phyloP scores from a whole-genome alignment of 1,140 invertebrate genomes.

The Scaptomyza montana region DNA sequence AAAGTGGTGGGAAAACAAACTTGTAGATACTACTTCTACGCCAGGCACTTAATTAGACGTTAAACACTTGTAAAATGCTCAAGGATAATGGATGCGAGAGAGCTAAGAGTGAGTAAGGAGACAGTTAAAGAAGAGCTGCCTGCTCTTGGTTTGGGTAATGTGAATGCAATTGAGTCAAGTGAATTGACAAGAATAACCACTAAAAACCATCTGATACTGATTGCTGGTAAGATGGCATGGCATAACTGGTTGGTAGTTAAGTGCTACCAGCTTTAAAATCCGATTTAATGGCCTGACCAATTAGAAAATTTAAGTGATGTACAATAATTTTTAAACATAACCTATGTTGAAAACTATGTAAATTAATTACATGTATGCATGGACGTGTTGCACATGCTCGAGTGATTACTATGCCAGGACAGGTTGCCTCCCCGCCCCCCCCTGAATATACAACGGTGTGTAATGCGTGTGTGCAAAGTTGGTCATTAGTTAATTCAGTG shows the following conservation, averaged over 20 bases:
- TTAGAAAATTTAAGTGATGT: slow-evolving; percentile 18
- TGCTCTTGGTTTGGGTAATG: slow-evolving; percentile 5
- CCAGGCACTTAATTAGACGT: slow-evolving; percentile 80
- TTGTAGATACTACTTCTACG: slow-evolving; percentile 61
- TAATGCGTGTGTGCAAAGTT: slow-evolving; percentile 40
- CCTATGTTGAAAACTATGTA: slow-evolving; percentile 42
- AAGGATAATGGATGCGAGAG: slow-evolving; percentile 71
- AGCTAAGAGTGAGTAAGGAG: slow-evolving; percentile 3
- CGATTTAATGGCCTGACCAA: slow-evolving; percentile 20
- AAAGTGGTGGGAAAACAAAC: slow-evolving; percentile 49
- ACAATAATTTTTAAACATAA: slow-evolving; percentile 53
- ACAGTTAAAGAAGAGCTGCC: too few relatives aligned
- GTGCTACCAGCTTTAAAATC: neutral
- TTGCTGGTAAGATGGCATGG: neutral
- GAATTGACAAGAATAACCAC: slow-evolving; percentile 10
- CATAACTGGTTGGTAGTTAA: neutral
- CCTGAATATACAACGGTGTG: neutral
- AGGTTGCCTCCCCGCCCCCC: slow-evolving; percentile 6
- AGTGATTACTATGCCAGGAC: slow-evolving; percentile 39
- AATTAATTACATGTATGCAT: slow-evolving; percentile 60
- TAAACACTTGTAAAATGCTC: slow-evolving; percentile 81
- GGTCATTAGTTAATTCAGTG: slow-evolving; percentile 79
- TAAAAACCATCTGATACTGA: slow-evolving; percentile 6
- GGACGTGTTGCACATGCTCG: slow-evolving; percentile 30
- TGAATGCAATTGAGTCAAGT: slow-evolving; percentile 24